Evolutionary conservation across 1,140 invertebrate genomes (phyloP).

Genomic region (Drosophila lacertosa): DNA sequence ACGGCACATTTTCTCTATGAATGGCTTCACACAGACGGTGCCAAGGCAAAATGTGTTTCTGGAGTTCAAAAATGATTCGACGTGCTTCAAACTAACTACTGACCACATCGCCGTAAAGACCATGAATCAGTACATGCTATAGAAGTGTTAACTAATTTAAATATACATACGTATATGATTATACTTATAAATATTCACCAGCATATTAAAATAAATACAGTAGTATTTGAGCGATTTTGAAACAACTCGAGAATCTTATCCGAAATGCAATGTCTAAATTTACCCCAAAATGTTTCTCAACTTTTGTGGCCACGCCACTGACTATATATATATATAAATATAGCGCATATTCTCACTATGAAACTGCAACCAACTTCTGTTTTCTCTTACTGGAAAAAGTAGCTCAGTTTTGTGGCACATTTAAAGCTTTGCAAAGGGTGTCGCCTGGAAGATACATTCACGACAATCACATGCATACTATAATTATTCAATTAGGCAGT

Average conservation of each 20-base stretch:
- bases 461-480: too few species aligned
- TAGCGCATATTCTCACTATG: slow-evolving; percentile 9
- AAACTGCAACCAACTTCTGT: slow-evolving; percentile 12
- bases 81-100: slow-evolving; percentile 41
- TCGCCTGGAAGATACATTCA: too few species aligned
- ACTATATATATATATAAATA: slow-evolving; percentile 10
- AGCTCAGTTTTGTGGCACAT: too few species aligned
- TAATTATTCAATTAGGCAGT: too few species aligned
- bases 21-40: slow-evolving; percentile 81
- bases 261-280: slow-evolving; percentile 22
- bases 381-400: background rate
- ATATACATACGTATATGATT: background rate
- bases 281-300: slow-evolving; percentile 36
- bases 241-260: background rate
- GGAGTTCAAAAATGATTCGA: slow-evolving; percentile 48
- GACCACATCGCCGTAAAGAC: slow-evolving; percentile 51
- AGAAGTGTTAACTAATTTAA: background rate
- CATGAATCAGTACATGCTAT: slow-evolving; percentile 67
- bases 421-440: too few species aligned
- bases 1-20: slow-evolving; percentile 75
- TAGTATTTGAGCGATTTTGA: background rate
- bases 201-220: background rate
- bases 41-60: slow-evolving; percentile 64
- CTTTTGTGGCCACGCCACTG: slow-evolving; percentile 28
- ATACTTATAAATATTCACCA: background rate